These are phyloP conservation scores for Heliothis peltigera DNA, from an alignment of 2,888 invertebrate genomes.

Conservation along the genomic window DNA sequence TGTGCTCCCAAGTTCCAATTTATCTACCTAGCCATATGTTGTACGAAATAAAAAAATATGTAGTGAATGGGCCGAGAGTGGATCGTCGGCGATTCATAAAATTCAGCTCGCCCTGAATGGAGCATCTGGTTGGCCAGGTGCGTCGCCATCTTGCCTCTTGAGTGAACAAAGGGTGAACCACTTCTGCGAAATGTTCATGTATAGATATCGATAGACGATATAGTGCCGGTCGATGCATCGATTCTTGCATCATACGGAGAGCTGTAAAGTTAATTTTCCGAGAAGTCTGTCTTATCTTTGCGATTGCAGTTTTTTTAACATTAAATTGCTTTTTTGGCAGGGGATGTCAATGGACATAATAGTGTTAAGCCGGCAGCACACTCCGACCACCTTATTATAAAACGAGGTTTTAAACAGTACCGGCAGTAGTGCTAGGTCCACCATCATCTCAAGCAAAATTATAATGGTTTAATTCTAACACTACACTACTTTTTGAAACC, in stretches of 20 bases:
- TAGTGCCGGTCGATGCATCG: conserved; percentile 38
- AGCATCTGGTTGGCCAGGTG: conserved; percentile 85
- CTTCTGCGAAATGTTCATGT: conserved; percentile 65
- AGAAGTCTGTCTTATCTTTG: conserved; percentile 36
- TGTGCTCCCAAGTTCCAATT: conserved; percentile 34
- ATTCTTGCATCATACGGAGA: conserved; percentile 34
- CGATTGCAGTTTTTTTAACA: conserved; percentile 31
- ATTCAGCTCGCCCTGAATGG: conserved; percentile 82
- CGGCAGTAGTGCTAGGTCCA: no score
- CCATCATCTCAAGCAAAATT: no score
- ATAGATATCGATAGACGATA: conserved; percentile 61
- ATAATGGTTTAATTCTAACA: no score
- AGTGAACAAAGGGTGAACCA: conserved; percentile 73
- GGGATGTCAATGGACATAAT: conserved; percentile 19
- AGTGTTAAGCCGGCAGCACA: neutral
- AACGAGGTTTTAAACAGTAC: no score
- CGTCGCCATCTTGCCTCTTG: conserved; percentile 69
- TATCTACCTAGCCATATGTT: conserved; percentile 63
- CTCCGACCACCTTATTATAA: no score
- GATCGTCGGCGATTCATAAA: conserved; percentile 84
- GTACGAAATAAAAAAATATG: conserved; percentile 70
- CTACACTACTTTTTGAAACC: no score
- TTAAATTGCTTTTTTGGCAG: conserved; percentile 38
- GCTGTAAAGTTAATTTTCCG: conserved; percentile 26
- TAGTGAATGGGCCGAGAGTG: conserved; percentile 77